These are phyloP conservation scores for Seladonia tumulorum DNA, from an alignment of 2,888 invertebrate species.

Conservation along the genomic window DNA sequence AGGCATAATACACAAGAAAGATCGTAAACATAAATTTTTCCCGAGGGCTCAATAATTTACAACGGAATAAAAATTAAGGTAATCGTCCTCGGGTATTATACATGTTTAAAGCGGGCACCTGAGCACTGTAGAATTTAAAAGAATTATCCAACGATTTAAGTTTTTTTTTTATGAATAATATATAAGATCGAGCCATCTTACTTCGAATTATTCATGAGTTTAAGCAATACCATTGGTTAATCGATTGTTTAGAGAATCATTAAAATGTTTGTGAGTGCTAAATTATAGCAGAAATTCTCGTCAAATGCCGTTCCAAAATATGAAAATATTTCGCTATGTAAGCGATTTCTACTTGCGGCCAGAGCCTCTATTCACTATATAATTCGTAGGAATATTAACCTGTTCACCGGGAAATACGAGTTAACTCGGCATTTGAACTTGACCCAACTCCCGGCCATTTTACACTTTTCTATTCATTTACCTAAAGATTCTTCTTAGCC, in stretches of 20 bases:
- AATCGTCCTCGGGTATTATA: not conserved
- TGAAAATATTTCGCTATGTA: not conserved
- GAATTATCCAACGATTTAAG: not conserved
- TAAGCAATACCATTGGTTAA: not conserved
- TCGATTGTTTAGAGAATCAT: not conserved
- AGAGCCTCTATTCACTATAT: not conserved
- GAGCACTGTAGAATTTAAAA: not conserved
- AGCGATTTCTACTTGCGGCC: not conserved
- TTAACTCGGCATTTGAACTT: constrained; percentile 7
- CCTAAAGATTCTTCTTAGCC: not conserved
- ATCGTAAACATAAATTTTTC: not conserved
- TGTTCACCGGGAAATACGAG: not conserved
- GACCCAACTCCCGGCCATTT: not conserved
- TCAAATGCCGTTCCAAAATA: not conserved
- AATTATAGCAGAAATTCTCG: not conserved
- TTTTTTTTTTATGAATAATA: not conserved
- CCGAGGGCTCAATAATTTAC: not conserved
- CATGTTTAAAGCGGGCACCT: not conserved
- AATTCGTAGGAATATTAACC: constrained; percentile 6
- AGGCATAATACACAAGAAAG: not conserved
- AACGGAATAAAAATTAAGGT: not conserved
- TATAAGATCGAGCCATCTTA: not conserved
- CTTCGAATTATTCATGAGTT: not conserved
- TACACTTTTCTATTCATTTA: constrained; percentile 7
- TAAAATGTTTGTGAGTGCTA: too few species aligned